phyloP scores from a whole-genome alignment of 2,113 vertebrate genomes.

The Salminus brasiliensis region DNA sequence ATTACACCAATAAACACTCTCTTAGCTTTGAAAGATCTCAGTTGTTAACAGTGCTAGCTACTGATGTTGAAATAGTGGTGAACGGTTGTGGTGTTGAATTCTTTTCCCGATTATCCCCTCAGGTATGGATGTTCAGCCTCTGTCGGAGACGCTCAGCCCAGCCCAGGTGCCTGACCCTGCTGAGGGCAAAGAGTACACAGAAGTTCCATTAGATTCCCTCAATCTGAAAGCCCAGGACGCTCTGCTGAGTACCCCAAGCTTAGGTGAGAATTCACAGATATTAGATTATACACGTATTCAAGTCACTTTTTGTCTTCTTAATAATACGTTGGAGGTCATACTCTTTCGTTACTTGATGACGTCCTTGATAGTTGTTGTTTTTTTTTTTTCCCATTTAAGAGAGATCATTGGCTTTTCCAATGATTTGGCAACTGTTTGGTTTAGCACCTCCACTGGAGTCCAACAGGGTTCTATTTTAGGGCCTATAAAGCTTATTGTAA shows the following conservation, averaged over 20 bases:
- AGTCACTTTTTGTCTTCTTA: neutral
- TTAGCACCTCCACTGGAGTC: too few species aligned
- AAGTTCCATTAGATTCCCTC: slow-evolving; percentile 82
- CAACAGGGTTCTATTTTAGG: neutral
- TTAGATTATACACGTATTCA: neutral
- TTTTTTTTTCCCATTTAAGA: too few species aligned
- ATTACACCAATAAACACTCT: neutral
- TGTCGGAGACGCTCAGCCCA: slow-evolving; percentile 38
- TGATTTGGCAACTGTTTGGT: too few species aligned
- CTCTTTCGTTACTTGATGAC: neutral
- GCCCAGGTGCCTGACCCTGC: slow-evolving; percentile 45
- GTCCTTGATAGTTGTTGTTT: neutral
- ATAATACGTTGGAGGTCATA: neutral
- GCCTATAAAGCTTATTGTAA: too few species aligned
- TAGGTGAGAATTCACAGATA: slow-evolving; percentile 73
- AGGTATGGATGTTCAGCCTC: slow-evolving; percentile 71
- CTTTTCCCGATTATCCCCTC: neutral
- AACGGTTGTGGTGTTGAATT: neutral
- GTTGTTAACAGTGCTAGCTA: neutral
- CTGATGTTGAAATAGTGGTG: neutral
- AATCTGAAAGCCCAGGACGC: slow-evolving; percentile 80
- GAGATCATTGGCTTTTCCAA: too few species aligned
- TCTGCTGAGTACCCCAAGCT: slow-evolving; percentile 71
- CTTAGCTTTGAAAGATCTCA: neutral
- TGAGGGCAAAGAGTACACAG: slow-evolving; percentile 80